Percentiles rank a stretch among this genome's conserved stretches.
Evolutionary conservation across 1,140 invertebrate species (phyloP).

Genomic region (Hetaerina americana): DNA sequence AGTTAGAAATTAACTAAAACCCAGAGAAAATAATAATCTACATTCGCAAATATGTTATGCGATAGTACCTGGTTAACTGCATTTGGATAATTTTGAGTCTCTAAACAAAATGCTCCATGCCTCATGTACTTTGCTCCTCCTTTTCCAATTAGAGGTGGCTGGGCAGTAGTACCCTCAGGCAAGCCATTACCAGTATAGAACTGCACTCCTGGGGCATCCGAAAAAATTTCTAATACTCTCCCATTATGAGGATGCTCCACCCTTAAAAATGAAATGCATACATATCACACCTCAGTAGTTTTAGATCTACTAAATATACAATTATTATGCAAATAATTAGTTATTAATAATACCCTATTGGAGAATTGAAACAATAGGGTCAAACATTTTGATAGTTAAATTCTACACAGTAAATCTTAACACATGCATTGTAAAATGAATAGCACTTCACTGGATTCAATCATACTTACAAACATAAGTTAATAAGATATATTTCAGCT

Average conservation of each 20-base stretch:
- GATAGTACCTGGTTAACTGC: conserved; percentile 78
- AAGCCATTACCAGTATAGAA: conserved; percentile 42
- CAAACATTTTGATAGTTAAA: too few relatives aligned
- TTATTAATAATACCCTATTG: too few relatives aligned
- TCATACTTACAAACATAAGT: too few relatives aligned
- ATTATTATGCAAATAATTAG: too few relatives aligned
- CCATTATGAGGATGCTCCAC: conserved; percentile 29
- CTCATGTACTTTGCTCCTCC: conserved; percentile 49
- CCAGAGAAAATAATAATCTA: background rate
- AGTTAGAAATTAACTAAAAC: background rate
- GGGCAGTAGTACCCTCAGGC: conserved; percentile 16
- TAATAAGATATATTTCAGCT: too few relatives aligned
- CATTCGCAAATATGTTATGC: too few relatives aligned
- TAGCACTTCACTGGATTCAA: too few relatives aligned
- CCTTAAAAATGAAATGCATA: conserved; percentile 14
- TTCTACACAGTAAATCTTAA: too few relatives aligned
- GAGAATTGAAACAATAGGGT: too few relatives aligned
- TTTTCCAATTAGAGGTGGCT: conserved; percentile 33
- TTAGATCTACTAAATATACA: too few relatives aligned
- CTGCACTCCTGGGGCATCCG: conserved; percentile 41
- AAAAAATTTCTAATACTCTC: conserved; percentile 31
- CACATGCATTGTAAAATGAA: too few relatives aligned
- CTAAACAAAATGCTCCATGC: conserved; percentile 75
- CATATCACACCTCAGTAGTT: too few relatives aligned
- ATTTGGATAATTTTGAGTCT: conserved; percentile 88